Base-by-base conservation (phyloP, 2,888 invertebrate species). In the Drosophila glabriapex region DNA sequence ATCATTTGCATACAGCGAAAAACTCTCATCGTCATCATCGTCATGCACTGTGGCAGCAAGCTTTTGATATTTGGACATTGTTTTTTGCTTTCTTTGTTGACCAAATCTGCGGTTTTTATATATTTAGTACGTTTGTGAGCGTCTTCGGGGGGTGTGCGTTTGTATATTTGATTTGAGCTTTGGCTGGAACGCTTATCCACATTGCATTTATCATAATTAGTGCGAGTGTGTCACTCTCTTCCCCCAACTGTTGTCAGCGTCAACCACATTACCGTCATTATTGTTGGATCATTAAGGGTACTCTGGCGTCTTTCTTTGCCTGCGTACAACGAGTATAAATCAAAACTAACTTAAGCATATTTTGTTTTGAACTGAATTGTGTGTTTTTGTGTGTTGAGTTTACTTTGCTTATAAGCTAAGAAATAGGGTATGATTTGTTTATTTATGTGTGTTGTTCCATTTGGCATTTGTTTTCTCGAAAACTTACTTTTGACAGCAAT, bases 61-160 rank as follows among this genome's bases (percentile, higher is more conserved):
- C 66, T 82, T 85, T 41, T 90, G 89, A 85, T 91, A 91, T 79
- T 89, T 90, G 78, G 91, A 84, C 91, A 91, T 91, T 73, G 69
- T 86, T 72, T 58, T 62, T 35, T 31, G 60, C 33, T 66, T 53
- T 43, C 33, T 71, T 56, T 53, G 49, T 46, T 46, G 12, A 37
- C 53, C 9, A 14, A 31, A 12, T 7, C 31, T 37, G 50, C 37
- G 62, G 25, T 60, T 65, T 43, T 46, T 64, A 46, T 62, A 14
- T 22, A 10, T 35, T 52, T 16, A 46, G 4, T 46, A 25, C 7
- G 22, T 25, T 25, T 46, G 22, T 46, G 22, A 2, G 16, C 25
- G 25, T 35, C 35, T 54, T 31, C 7, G 19, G 19, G 43, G 55
- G 43, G 41, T 66, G 37, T 37, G 53, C 63, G 33, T 59, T 29